Evolutionary conservation across 2,888 invertebrate genomes (phyloP).

Genomic region (Erebia palarica): DNA sequence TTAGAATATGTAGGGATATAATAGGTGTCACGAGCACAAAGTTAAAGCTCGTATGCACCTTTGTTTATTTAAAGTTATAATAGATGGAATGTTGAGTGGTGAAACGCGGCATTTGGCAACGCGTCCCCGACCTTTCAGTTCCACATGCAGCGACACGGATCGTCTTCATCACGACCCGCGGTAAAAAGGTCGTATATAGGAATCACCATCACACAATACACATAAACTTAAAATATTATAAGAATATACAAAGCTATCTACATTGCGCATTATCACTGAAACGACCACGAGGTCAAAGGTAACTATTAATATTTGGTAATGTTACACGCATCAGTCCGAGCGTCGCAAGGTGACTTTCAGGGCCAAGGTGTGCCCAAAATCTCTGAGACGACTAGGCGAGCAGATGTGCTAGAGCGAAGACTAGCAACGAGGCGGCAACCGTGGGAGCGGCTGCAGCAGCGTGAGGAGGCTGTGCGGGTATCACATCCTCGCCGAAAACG

Average conservation of each 20-base stretch:
- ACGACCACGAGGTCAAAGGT: conserved; percentile 72
- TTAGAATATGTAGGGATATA: conserved; percentile 7
- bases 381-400: conserved; percentile 61
- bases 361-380: conserved; percentile 51
- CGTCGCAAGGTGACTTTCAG: conserved; percentile 53
- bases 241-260: conserved; percentile 72
- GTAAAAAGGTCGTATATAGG: conserved; percentile 51
- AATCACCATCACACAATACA: conserved; percentile 41
- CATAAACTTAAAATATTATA: conserved; percentile 43
- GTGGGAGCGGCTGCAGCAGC: conserved; percentile 59
- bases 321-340: conserved; percentile 67
- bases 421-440: conserved; percentile 56
- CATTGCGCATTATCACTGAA: conserved; percentile 73
- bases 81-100: conserved; percentile 72
- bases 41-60: conserved; percentile 15
- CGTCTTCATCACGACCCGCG: conserved; percentile 63
- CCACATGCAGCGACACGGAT: conserved; percentile 51
- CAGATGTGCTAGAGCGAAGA: conserved; percentile 64
- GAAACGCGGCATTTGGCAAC: conserved; percentile 65
- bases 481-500: conserved; percentile 77
- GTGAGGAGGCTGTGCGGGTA: conserved; percentile 41
- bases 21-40: neutral
- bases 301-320: conserved; percentile 80
- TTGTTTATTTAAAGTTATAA: conserved; percentile 41
- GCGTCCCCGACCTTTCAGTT: conserved; percentile 71